A percentile compares a stretch with the other conserved stretches of the same genome.
These are phyloP conservation scores for Pelodytes ibericus DNA, from an alignment of 2,797 vertebrate genomes.

Conservation along the genomic window DNA sequence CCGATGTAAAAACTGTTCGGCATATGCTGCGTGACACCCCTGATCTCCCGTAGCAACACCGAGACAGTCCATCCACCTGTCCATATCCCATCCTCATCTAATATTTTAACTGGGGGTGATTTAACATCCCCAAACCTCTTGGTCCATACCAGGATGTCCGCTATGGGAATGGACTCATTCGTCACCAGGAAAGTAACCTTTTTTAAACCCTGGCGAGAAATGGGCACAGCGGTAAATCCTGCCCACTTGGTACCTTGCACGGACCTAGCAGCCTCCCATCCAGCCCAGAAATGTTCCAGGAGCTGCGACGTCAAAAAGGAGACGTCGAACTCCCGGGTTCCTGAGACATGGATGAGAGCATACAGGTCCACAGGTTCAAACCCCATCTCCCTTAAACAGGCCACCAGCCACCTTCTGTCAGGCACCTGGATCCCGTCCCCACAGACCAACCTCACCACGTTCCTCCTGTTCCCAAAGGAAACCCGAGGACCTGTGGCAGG, in stretches of 20 bases:
- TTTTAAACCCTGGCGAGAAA: background rate
- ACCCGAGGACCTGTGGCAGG: no score
- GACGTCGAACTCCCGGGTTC: background rate
- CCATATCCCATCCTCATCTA: background rate
- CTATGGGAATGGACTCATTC: background rate
- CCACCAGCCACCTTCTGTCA: background rate
- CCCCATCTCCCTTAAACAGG: background rate
- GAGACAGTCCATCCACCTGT: background rate
- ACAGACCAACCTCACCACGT: no score
- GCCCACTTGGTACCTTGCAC: background rate
- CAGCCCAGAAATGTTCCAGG: no score
- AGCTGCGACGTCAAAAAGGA: background rate
- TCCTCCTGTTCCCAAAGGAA: background rate
- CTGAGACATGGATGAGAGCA: background rate
- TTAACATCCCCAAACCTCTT: background rate
- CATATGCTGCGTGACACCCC: background rate
- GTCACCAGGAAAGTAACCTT: background rate
- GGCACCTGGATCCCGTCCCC: no score
- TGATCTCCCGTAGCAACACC: no score
- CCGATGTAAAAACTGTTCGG: background rate
- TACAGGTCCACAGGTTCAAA: background rate
- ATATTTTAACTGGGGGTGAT: background rate
- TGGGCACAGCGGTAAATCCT: background rate
- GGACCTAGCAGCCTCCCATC: background rate
- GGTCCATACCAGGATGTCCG: no score